Evolutionary conservation across 2,797 vertebrate species (phyloP), one percentile per base, ranked within the genome.

Genomic region (Oreortyx pictus): DNA sequence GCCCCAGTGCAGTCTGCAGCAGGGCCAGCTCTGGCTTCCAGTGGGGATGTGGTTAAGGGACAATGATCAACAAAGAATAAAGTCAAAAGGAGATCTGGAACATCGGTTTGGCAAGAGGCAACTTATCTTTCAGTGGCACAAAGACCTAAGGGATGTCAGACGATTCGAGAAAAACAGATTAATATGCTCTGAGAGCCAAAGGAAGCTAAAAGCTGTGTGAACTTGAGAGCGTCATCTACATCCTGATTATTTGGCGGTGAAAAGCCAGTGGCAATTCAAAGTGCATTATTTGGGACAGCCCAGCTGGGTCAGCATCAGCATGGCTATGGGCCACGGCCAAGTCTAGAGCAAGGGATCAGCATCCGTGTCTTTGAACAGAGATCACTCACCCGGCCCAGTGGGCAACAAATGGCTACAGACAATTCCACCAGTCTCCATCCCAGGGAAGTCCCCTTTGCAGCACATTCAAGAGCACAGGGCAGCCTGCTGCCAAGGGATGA

Each of bases 241-340:
- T 90, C 90, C 76, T 24, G 7, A 74, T 79, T 71, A 56, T 94
- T 80, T 92, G 78, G 90, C 6, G 2, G 65, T 68, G 84, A 74
- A 90, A 57, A 93, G 82, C 73, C 82, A 94, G 79, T 0, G 7
- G 79, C 94, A 89, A 85, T 88, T 94, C 84, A 96, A 95, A 93
- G 96, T 95, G 91, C 94, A 85, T 88, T 88, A 60, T 57, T 10
- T 73, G 85, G 83, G 81, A 82, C 18, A 88, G 83, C 83, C 83
- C 91, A 87, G 44, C 74, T 89, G 61, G 85, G 74, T 64, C 39
- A 85, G 66, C 71, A 81, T 92, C 89, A 90, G 80, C 88, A 70
- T 50, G 65, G 75, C 75, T 82, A 76, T 4, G 0, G 17, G 79
- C 65, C 80, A 37, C 1, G 35, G 74, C 78, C 77, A 91, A 80